Conservation (phyloP, 2,888 invertebrate species). For the Poecilobothrus nobilitatus region DNA sequence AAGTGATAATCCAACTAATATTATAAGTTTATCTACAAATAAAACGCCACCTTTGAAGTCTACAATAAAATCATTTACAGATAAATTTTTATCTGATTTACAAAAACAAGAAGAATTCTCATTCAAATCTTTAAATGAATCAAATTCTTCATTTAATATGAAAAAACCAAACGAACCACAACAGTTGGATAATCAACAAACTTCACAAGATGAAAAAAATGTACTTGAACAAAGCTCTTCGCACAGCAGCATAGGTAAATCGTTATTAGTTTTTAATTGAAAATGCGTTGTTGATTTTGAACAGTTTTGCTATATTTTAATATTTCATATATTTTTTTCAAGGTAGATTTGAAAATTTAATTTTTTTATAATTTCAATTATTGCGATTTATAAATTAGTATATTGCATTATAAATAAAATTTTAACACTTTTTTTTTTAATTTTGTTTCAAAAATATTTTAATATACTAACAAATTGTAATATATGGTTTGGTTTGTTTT, state of each 20-base stretch:
- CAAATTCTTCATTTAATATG: not conserved
- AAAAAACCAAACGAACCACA: slow-evolving; percentile 10
- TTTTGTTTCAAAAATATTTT: not conserved
- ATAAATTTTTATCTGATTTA: not conserved
- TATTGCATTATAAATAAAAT: no score
- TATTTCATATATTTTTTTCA: no score
- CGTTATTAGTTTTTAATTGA: no score
- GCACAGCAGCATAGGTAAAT: slow-evolving; percentile 26
- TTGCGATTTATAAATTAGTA: no score
- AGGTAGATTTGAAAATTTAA: no score
- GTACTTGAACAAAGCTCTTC: slow-evolving; percentile 21
- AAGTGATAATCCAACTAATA: slow-evolving; percentile 24
- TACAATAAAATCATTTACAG: not conserved
- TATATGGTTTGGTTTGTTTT: slow-evolving; percentile 10
- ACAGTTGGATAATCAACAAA: not conserved
- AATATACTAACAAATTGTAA: slow-evolving; percentile 10
- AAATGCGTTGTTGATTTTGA: no score
- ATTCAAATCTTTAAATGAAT: not conserved
- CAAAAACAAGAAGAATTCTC: not conserved
- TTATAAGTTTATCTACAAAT: slow-evolving; percentile 30
- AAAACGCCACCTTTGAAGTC: slow-evolving; percentile 11
- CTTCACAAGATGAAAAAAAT: slow-evolving; percentile 16
- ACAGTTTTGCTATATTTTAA: no score
- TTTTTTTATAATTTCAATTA: no score
- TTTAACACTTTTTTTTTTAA: not conserved